Conservation (phyloP, 2,797 vertebrate genomes). For the Hephaestus fuliginosus region DNA sequence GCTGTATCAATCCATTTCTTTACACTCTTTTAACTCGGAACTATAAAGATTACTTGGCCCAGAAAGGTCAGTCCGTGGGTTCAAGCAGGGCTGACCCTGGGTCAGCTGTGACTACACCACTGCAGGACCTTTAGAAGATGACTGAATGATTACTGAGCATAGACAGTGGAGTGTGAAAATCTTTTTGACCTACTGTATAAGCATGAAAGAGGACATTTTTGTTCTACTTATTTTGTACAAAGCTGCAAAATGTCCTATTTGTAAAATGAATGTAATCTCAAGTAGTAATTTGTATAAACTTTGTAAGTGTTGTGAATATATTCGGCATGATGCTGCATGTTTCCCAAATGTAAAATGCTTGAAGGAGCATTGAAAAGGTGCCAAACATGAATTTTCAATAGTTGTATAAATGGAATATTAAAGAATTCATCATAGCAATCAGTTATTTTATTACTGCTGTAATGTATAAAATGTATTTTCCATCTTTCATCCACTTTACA, state of each 20-base stretch:
- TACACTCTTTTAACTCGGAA: constrained; percentile 88
- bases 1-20: constrained; percentile 90
- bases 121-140: constrained; percentile 67
- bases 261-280: background rate
- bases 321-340: background rate
- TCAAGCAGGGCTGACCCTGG: constrained; percentile 78
- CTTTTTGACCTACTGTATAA: background rate
- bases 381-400: background rate
- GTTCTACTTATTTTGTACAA: constrained; percentile 5
- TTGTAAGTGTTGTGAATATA: background rate
- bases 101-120: constrained; percentile 64
- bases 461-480: background rate
- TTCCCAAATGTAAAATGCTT: background rate
- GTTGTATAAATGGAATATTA: background rate
- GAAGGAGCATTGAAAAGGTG: background rate
- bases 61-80: constrained; percentile 77
- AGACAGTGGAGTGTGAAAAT: accelerated
- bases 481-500: background rate
- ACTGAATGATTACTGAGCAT: background rate
- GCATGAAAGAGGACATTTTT: constrained; percentile 21
- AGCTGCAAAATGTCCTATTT: background rate
- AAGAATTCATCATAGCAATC: background rate
- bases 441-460: background rate
- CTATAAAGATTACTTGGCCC: constrained; percentile 79
- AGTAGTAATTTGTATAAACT: background rate